Conservation (phyloP, 2,113 vertebrate genomes). For the Oenanthe melanoleuca region DNA sequence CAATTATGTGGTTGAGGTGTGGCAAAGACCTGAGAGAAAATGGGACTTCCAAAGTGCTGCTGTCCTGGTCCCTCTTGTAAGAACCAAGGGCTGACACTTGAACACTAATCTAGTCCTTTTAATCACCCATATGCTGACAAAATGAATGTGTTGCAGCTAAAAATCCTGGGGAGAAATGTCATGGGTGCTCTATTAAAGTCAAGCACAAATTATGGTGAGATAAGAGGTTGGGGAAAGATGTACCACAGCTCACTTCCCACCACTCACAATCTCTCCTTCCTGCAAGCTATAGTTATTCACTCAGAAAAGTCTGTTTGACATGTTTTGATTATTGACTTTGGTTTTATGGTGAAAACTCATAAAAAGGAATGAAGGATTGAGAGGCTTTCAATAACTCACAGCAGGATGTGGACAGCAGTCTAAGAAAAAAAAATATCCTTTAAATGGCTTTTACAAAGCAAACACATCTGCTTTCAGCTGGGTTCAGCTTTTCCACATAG, state of each 20-base stretch:
- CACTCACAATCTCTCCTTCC: background rate
- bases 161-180: background rate
- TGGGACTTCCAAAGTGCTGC: background rate
- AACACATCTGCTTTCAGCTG: background rate
- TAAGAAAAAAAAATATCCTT: background rate
- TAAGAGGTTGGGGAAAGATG: fast-evolving
- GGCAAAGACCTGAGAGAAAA: background rate
- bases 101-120: background rate
- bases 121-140: background rate
- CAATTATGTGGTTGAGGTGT: background rate
- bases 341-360: background rate
- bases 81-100: background rate
- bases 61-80: background rate
- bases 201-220: background rate
- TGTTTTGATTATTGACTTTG: background rate
- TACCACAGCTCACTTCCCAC: background rate
- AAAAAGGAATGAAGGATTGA: background rate
- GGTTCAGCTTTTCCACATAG: background rate
- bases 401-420: background rate
- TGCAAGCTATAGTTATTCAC: background rate
- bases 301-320: background rate
- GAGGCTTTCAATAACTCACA: background rate
- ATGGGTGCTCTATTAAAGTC: background rate
- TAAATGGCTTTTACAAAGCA: background rate
- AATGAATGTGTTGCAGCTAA: background rate